Conservation (phyloP, 2,888 invertebrate genomes). For the Nymphalis c-album region DNA sequence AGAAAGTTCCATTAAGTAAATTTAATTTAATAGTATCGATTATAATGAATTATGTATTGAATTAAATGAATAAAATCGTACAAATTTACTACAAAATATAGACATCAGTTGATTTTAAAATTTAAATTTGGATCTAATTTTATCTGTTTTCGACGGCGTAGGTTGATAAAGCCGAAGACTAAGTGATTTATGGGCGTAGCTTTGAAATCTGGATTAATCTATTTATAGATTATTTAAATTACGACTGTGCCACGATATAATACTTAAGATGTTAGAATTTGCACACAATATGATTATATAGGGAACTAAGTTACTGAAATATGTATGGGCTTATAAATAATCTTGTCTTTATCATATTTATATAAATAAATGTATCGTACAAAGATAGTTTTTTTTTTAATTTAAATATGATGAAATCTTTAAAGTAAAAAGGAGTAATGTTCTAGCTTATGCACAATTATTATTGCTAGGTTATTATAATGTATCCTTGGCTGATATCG, state of each 20-base stretch:
- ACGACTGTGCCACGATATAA: background rate
- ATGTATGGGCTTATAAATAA: too few species aligned
- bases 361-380: too few species aligned
- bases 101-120: constrained; percentile 27
- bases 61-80: constrained; percentile 11
- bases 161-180: constrained; percentile 23
- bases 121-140: constrained; percentile 22
- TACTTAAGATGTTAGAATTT: constrained; percentile 3
- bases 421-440: too few species aligned
- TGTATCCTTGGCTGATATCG: too few species aligned
- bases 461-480: too few species aligned
- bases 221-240: constrained; percentile 11
- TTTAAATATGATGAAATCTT: too few species aligned
- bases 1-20: background rate
- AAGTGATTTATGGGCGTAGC: constrained; percentile 28
- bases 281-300: background rate
- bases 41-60: constrained; percentile 11
- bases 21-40: constrained; percentile 12
- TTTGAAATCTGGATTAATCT: constrained; percentile 30
- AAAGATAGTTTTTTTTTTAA: too few species aligned
- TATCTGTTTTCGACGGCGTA: constrained; percentile 23
- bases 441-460: too few species aligned
- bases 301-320: too few species aligned
- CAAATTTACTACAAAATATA: constrained; percentile 30
- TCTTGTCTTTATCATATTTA: too few species aligned